Evolutionary conservation across 1,140 invertebrate genomes (phyloP), one percentile per base, ranked within the genome.

Genomic region (Drosophila chauvacae): DNA sequence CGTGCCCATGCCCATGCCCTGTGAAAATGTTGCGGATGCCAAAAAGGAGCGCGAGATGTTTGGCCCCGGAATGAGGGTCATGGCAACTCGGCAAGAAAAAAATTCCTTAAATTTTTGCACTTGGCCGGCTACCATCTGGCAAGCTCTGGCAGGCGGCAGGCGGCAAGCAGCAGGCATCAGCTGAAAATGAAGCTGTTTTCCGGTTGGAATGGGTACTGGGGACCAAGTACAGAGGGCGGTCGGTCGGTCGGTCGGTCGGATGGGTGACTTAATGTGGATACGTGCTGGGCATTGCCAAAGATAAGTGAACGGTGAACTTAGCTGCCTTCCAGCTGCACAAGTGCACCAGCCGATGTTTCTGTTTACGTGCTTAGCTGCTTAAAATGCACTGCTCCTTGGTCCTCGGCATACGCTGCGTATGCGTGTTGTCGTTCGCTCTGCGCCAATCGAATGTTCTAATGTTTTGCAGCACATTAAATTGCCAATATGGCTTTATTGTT

Each of bases 401-500:
- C 18, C 30, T 28, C n/a, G 66, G 61, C 60, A 77, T 70, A 75
- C 73, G 78, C 61, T 73, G 72, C 73, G 81, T 88, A 85, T 90
- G 70, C 74, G 81, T 79, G 70, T 73, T 85, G 63, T 72, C 69
- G 68, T 65, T 47, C 60, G 66, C 70, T 66, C 50, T 45, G 57
- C 56, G 47, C 55, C 53, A 72, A 73, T 73, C 70, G 68, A 73
- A 73, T 71, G 62, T 64, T 79, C 66, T 69, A 87, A 84, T 87
- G 72, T 80, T 81, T 88, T 85, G 78, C 78, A 90, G 73, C 77
- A 85, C 86, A 88, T 85, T 90, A 85, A 88, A 88, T 80, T 85
- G 85, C 74, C 85, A 88, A 85, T 88, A 79, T 90, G 81, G 77
- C 85, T 85, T 77, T 85, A 90, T 90, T 90, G 77, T 85, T 78